Evolutionary conservation across 2,113 vertebrate genomes (phyloP), one percentile per base, ranked within the genome.

Genomic region (Malurus elegans): DNA sequence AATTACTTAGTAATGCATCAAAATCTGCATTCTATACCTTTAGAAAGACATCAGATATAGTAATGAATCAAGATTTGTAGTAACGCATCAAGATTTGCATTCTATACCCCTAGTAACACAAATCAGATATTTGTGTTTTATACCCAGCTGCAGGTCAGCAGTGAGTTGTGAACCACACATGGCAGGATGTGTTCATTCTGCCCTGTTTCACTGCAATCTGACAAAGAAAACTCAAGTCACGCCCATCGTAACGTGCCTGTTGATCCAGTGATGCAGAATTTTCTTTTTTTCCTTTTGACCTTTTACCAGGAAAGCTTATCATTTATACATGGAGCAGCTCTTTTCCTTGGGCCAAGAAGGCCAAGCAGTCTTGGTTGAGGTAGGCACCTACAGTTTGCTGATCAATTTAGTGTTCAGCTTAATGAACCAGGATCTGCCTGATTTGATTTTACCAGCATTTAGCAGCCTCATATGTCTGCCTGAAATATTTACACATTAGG

Each of bases 361-460:
- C 60, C 47, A 36, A 71, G 36, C 34, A 42, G 54, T 12, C 58
- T 86, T 69, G 69, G 79, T 86, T 57, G 66, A 45, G 69, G 57
- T 31, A 12, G 71, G 38, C 47, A 70, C 45, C 79, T 61, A 6
- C n/a, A 66, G 38, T 79, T 86, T 88, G 21, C 78, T 85, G 38
- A 51, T 66, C 45, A 73, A 45, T 91, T 92, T 78, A 38, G 44
- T 79, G 57, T 48, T 79, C 66, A 79, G 36, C 40, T 45, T 85
- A 69, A 82, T 69, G 65, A 86, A 71, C 36, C 61, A 14, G 60
- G 66, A 32, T 42, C 58, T 93, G 74, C 66, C 57, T 92, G 61
- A 34, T 78, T 82, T 75, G 57, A 48, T 96, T 95, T 88, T 90
- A 80, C 87, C 90, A 48, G 44, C 29, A 21, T 85, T 82, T 66